phyloP scores from a whole-genome alignment of 2,888 invertebrate species.

The Anorthoa munda region DNA sequence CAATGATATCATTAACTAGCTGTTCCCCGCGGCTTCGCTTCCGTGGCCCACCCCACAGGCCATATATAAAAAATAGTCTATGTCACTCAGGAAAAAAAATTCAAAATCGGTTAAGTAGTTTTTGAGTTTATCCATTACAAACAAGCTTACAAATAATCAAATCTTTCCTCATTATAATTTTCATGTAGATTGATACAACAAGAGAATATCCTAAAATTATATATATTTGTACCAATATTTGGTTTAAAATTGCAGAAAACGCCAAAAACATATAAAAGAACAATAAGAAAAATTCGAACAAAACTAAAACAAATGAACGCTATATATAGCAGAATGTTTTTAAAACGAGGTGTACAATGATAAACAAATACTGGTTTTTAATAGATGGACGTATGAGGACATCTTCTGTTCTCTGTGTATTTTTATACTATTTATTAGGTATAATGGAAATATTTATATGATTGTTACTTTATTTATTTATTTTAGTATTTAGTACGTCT shows the following conservation, averaged over 20 bases:
- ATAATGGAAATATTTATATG: not conserved
- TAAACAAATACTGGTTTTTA: constrained; percentile 17
- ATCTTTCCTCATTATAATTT: no score
- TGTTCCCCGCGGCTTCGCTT: no score
- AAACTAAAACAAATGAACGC: constrained; percentile 26
- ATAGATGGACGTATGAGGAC: constrained; percentile 24
- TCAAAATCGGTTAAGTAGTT: no score
- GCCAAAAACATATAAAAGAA: constrained; percentile 24
- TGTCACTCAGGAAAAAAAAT: no score
- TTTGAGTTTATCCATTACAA: no score
- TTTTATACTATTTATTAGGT: not conserved
- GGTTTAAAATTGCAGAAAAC: not conserved
- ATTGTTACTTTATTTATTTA: constrained; percentile 13
- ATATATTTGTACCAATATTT: not conserved
- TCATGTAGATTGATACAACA: no score
- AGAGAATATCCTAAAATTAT: no score
- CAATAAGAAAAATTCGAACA: constrained; percentile 21
- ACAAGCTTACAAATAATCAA: no score
- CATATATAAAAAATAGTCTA: no score
- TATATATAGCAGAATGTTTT: constrained; percentile 26
- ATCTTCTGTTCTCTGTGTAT: constrained; percentile 8
- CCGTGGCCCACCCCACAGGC: no score
- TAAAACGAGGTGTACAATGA: not conserved
- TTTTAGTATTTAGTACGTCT: constrained; percentile 10
- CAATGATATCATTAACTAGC: no score